phyloP scores from a whole-genome alignment of 1,140 invertebrate species.

The Drosophila malerkotliana region DNA sequence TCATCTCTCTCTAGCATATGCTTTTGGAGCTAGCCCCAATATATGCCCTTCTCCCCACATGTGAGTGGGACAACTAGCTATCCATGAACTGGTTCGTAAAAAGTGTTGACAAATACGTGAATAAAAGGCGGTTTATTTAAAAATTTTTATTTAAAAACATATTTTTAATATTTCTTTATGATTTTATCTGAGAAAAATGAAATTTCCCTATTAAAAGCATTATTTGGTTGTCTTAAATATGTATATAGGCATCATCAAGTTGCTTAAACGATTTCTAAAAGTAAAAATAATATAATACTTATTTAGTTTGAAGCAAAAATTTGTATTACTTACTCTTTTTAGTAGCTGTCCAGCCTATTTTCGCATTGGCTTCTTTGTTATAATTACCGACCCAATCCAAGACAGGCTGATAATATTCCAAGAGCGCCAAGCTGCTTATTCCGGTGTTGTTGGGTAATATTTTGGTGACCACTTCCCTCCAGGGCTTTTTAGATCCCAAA shows the following conservation, averaged over 20 bases:
- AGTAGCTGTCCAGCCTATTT: constrained; percentile 71
- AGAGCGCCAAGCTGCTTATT: constrained; percentile 83
- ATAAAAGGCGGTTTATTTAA: background rate
- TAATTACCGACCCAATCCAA: constrained; percentile 75
- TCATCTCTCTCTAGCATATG: background rate
- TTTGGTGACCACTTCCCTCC: constrained; percentile 85
- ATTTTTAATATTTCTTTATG: background rate
- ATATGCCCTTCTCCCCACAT: background rate
- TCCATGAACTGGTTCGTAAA: background rate
- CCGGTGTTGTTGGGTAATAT: constrained; percentile 85
- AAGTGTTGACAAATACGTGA: constrained; percentile 36
- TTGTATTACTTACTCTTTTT: constrained; percentile 55
- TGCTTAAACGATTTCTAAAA: constrained; percentile 64
- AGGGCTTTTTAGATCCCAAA: constrained; percentile 86
- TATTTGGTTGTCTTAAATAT: background rate
- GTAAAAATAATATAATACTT: background rate
- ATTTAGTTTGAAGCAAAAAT: background rate
- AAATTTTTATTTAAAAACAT: background rate
- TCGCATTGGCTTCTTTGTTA: constrained; percentile 63
- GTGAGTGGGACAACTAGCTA: constrained; percentile 20
- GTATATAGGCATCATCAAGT: background rate
- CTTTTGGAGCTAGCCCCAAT: too few relatives aligned
- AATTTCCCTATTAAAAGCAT: background rate
- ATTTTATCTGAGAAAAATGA: background rate
- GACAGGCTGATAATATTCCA: constrained; percentile 84